A percentile compares a stretch with the other conserved stretches of the same genome.
Evolutionary conservation across 2,888 invertebrate genomes (phyloP).

Genomic region (Diaprepes abbreviatus): DNA sequence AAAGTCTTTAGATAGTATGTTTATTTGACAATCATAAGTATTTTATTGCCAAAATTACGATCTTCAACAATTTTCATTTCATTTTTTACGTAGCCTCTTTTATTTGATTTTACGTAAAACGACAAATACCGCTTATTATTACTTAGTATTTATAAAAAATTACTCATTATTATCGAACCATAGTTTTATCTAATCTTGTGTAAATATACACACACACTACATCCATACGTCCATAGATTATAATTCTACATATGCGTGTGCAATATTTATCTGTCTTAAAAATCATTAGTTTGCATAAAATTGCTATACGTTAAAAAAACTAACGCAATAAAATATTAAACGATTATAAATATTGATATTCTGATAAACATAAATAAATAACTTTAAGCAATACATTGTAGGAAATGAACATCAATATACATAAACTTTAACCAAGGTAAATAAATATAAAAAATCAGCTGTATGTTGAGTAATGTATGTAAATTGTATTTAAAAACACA

Average conservation of each 20-base stretch:
- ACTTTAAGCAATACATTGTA: background rate
- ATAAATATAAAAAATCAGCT: background rate
- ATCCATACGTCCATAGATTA: background rate
- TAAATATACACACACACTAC: background rate
- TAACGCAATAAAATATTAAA: background rate
- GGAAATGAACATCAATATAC: too few relatives aligned
- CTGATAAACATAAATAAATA: background rate
- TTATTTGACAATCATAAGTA: too few relatives aligned
- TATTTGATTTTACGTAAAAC: background rate
- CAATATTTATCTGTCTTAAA: background rate
- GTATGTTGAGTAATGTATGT: too few relatives aligned
- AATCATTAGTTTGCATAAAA: background rate
- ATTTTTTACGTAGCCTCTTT: background rate
- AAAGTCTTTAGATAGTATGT: too few relatives aligned
- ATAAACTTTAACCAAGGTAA: background rate
- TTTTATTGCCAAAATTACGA: too few relatives aligned
- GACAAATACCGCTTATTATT: background rate
- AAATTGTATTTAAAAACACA: too few relatives aligned
- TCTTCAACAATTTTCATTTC: too few relatives aligned
- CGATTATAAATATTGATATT: too few relatives aligned
- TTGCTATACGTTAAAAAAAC: background rate
- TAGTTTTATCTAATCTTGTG: conserved; percentile 10
- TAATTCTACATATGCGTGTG: background rate
- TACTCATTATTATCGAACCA: conserved; percentile 4
- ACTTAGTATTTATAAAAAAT: background rate